Percentiles rank a stretch among this genome's conserved stretches.
These are phyloP conservation scores for Bovichtus variegatus DNA, from an alignment of 2,797 vertebrate species.

Conservation along the genomic window DNA sequence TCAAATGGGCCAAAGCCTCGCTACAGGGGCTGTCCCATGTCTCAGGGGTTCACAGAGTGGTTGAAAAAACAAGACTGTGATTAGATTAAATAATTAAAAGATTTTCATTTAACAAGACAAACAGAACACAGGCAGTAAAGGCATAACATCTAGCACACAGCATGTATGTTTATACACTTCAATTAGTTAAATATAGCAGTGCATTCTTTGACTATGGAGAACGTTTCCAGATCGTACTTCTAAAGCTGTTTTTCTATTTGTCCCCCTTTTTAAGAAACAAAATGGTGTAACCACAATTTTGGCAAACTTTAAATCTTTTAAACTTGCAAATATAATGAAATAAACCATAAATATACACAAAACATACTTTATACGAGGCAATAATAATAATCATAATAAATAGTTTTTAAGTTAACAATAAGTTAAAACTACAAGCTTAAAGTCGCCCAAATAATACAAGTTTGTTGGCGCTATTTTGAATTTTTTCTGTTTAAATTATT, in stretches of 20 bases:
- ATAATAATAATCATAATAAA: slow-evolving; percentile 92
- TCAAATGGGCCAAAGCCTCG: slow-evolving; percentile 54
- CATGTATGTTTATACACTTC: slow-evolving; percentile 92
- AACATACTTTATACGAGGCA: slow-evolving; percentile 95
- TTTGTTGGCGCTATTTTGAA: slow-evolving; percentile 96
- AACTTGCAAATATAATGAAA: slow-evolving; percentile 97
- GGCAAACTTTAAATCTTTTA: slow-evolving; percentile 93
- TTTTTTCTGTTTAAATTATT: slow-evolving; percentile 91
- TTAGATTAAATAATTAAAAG: slow-evolving; percentile 92
- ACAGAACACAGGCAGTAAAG: slow-evolving; percentile 94
- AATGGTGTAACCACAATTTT: slow-evolving; percentile 95
- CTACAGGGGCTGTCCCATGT: slow-evolving; percentile 59
- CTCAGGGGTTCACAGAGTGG: slow-evolving; percentile 83
- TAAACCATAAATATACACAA: slow-evolving; percentile 98
- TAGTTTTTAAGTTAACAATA: slow-evolving; percentile 99
- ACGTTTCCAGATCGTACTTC: slow-evolving; percentile 90
- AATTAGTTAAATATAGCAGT: slow-evolving; percentile 92
- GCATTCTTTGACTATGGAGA: slow-evolving; percentile 93
- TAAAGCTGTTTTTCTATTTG: slow-evolving; percentile 92
- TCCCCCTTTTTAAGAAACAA: slow-evolving; percentile 92
- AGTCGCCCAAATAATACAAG: slow-evolving; percentile 97
- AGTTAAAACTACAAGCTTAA: slow-evolving; percentile 99
- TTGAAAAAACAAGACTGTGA: slow-evolving; percentile 90
- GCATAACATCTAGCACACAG: slow-evolving; percentile 93
- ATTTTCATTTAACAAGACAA: slow-evolving; percentile 95